Conservation (phyloP, 2,888 invertebrate genomes). For the Tuta absoluta region DNA sequence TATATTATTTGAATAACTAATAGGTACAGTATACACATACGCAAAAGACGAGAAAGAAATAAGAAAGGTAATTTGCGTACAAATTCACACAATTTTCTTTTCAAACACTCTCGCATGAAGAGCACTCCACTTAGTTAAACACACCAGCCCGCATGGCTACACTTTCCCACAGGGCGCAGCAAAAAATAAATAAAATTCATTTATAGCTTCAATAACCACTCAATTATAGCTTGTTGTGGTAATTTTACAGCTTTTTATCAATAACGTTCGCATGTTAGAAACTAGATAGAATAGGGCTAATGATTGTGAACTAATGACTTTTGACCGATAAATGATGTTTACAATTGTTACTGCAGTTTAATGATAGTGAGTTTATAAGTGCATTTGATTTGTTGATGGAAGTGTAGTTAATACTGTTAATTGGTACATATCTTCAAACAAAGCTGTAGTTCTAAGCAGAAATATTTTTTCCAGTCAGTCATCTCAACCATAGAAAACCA, state of each 20-base stretch:
- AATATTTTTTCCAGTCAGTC: too few species aligned
- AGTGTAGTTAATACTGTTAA: too few species aligned
- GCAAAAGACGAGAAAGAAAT: background rate
- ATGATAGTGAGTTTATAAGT: too few species aligned
- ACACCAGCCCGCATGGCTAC: background rate
- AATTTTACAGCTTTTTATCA: conserved; percentile 15
- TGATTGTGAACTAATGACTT: background rate
- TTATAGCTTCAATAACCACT: conserved; percentile 2
- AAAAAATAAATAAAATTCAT: conserved; percentile 6
- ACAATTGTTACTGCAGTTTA: background rate
- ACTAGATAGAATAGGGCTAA: background rate
- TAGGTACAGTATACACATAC: background rate
- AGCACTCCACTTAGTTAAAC: background rate
- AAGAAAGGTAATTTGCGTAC: background rate
- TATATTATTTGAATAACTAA: background rate
- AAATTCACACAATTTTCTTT: background rate
- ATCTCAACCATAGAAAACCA: too few species aligned
- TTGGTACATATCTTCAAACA: too few species aligned
- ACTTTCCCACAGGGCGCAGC: background rate
- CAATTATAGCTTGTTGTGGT: background rate
- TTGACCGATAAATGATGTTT: background rate
- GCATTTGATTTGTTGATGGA: background rate
- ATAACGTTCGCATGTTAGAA: background rate
- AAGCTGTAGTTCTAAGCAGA: too few species aligned
- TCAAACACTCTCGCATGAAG: background rate